Conservation (phyloP, 2,888 invertebrate genomes). For the Cheilosia grossa region DNA sequence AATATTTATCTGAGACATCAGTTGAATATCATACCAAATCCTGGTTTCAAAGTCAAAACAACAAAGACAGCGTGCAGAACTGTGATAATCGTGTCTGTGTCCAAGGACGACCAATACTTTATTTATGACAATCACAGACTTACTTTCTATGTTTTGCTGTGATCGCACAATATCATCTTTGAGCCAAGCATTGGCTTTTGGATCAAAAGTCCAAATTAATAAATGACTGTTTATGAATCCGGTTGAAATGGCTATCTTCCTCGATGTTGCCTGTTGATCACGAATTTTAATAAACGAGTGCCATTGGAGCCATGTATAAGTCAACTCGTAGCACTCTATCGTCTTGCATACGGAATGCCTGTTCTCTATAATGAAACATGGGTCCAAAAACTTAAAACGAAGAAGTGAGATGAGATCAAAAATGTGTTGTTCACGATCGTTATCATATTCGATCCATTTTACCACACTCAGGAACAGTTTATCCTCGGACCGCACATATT, state of each 20-base stretch:
- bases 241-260: neutral
- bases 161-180: no score
- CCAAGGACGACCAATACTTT: neutral
- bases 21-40: neutral
- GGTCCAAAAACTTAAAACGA: neutral
- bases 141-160: rapidly evolving
- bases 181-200: no score
- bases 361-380: conserved; percentile 26
- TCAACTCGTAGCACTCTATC: conserved; percentile 10
- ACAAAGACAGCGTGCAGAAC: neutral
- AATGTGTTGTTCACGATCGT: neutral
- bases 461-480: neutral
- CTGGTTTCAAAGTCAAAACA: neutral
- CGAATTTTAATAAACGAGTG: neutral
- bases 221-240: no score
- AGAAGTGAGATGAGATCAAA: conserved; percentile 4
- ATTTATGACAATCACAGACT: neutral
- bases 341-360: conserved; percentile 5
- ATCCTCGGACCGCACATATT: neutral
- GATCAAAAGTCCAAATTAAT: no score
- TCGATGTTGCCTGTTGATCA: neutral
- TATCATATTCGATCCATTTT: conserved; percentile 8
- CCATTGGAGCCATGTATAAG: conserved; percentile 14
- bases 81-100: neutral
- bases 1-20: neutral